phyloP scores from a whole-genome alignment of 2,797 vertebrate genomes.

The Melanotaenia maccullochi region DNA sequence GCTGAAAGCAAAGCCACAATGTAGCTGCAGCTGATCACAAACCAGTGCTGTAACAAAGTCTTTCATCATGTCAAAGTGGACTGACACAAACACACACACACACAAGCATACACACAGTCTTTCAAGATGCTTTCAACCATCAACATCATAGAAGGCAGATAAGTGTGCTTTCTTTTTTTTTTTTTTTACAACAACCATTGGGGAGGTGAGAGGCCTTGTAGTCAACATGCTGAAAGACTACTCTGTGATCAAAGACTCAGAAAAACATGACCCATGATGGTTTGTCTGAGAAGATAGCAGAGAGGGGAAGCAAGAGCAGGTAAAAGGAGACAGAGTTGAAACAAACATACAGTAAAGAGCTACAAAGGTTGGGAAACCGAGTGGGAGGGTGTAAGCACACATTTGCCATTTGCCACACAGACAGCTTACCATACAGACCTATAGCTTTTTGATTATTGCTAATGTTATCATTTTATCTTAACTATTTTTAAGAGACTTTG shows the following conservation, averaged over 20 bases:
- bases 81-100: constrained; percentile 38
- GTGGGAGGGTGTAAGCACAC: constrained; percentile 41
- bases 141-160: constrained; percentile 78
- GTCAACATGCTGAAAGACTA: constrained; percentile 79
- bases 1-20: constrained; percentile 29
- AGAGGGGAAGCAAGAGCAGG: constrained; percentile 54
- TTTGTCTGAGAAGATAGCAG: constrained; percentile 68
- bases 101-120: constrained; percentile 37
- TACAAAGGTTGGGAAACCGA: constrained; percentile 38
- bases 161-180: constrained; percentile 73
- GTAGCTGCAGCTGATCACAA: constrained; percentile 66
- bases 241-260: constrained; percentile 77
- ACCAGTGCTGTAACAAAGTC: constrained; percentile 57
- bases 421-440: constrained; percentile 14
- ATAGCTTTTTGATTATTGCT: constrained; percentile 4
- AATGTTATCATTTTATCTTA: too few relatives aligned
- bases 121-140: constrained; percentile 80
- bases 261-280: constrained; percentile 75
- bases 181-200: constrained; percentile 71
- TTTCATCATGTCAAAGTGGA: constrained; percentile 75
- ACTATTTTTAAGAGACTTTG: background rate
- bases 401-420: constrained; percentile 52
- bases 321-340: constrained; percentile 69
- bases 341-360: constrained; percentile 60
- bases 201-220: constrained; percentile 80